These are phyloP conservation scores for Drosophila testacea DNA, from an alignment of 2,888 invertebrate species.

Conservation along the genomic window DNA sequence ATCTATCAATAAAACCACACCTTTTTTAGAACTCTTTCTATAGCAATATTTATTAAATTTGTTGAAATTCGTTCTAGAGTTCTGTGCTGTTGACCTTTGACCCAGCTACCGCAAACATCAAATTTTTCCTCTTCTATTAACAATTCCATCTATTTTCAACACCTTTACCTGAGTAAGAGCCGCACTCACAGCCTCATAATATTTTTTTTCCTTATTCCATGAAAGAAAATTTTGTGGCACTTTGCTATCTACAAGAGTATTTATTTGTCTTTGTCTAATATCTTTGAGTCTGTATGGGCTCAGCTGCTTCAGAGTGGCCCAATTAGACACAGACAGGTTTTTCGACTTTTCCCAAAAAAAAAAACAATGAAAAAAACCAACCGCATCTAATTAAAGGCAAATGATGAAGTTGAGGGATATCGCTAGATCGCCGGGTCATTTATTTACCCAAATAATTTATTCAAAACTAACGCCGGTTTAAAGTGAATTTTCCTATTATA, in stretches of 20 bases:
- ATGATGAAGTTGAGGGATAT: slow-evolving; percentile 27
- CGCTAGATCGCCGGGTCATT: slow-evolving; percentile 43
- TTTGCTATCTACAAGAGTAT: slow-evolving; percentile 30
- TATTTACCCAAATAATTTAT: slow-evolving; percentile 66
- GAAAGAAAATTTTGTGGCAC: slow-evolving; percentile 19
- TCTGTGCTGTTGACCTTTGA: slow-evolving; percentile 37
- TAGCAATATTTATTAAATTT: slow-evolving; percentile 33
- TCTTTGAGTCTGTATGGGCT: slow-evolving; percentile 43
- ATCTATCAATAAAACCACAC: slow-evolving; percentile 18
- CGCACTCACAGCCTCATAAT: slow-evolving; percentile 3
- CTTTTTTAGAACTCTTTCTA: neutral
- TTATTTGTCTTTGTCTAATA: slow-evolving; percentile 36
- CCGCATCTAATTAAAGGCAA: slow-evolving; percentile 62
- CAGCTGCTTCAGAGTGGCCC: slow-evolving; percentile 58
- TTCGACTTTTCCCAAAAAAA: slow-evolving; percentile 10
- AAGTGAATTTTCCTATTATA: slow-evolving; percentile 13
- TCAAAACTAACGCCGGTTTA: slow-evolving; percentile 40
- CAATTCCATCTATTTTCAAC: slow-evolving; percentile 21
- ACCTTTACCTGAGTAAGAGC: slow-evolving; percentile 34
- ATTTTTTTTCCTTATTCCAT: slow-evolving; percentile 1
- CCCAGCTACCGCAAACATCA: slow-evolving; percentile 34
- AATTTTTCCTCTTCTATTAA: slow-evolving; percentile 5
- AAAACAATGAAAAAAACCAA: slow-evolving; percentile 36
- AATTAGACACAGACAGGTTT: slow-evolving; percentile 53
- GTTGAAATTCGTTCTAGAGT: slow-evolving; percentile 24